Conservation (phyloP, 2,113 vertebrate genomes). For the Polyodon spathula region DNA sequence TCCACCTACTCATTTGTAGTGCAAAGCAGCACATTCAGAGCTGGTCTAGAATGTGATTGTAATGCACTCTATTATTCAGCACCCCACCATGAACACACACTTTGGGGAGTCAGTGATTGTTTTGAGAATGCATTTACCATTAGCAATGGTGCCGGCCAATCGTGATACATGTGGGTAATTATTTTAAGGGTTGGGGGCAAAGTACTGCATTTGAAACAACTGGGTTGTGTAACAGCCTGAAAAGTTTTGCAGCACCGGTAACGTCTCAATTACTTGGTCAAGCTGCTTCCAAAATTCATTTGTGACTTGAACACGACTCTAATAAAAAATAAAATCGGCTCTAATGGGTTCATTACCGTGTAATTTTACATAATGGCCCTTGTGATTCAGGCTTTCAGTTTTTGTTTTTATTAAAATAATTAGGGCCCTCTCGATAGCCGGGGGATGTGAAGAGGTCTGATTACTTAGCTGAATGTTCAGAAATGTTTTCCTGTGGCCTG, state of each 20-base stretch:
- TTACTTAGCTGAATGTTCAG: slow-evolving; percentile 57
- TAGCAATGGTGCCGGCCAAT: no score
- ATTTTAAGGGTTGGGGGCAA: no score
- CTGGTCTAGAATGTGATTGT: no score
- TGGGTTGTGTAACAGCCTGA: no score
- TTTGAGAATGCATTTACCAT: no score
- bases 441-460: slow-evolving; percentile 59
- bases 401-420: slow-evolving; percentile 69
- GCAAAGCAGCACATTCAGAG: no score
- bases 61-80: no score
- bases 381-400: slow-evolving; percentile 54
- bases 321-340: slow-evolving; percentile 69
- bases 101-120: no score
- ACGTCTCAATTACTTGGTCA: slow-evolving; percentile 31
- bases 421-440: slow-evolving; percentile 54
- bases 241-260: slow-evolving; percentile 26
- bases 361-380: slow-evolving; percentile 73
- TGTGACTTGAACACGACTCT: slow-evolving; percentile 52
- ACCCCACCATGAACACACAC: no score
- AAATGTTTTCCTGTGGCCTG: slow-evolving; percentile 63
- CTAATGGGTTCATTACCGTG: slow-evolving; percentile 65
- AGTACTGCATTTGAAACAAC: no score
- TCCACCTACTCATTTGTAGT: no score
- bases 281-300: slow-evolving; percentile 24
- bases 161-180: no score